Base-by-base conservation (phyloP, 2,113 vertebrate species). In the Falco punctatus region DNA sequence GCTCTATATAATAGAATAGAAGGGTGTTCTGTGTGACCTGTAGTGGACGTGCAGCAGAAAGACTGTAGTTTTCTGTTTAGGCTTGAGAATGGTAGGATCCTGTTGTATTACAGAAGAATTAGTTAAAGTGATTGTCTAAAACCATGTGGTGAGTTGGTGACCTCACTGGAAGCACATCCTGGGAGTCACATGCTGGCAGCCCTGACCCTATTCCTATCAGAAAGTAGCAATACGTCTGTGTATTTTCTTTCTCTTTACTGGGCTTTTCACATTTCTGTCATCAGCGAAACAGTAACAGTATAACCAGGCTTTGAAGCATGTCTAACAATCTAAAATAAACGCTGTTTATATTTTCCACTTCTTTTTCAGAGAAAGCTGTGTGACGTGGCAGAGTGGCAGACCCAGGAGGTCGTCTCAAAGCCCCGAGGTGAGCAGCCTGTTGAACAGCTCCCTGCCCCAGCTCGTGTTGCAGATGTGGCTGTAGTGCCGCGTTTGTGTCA, bases 381-480 rank as follows among this genome's bases (percentile, higher is more conserved):
- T 33, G 44, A 9, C 0, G 1, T 5, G 42, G 27, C 55, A 19
- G 49, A 42, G 1, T 5, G 42, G 27, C 55, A 19, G 49, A 42
- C 1, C 1, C 18, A 2, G 12, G 59, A 77, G 30, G 18, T 23
- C 38, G 13, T 35, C 11, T 38, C 17, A 1, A 10, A 22, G 75
- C 30, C 21, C 8, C 8, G 10, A 92, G 96, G 96, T 95, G 86
- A 95, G 97, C 81, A 22, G n/a, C 17, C 38, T 11, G 11, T 5
- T 5, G 38, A 24, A 1, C 1, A 27, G 69, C 78, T 48, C 38
- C 89, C 4, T 95, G 97, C 97, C 97, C 95, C 97, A 96, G 33
- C 51, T 96, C 96, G 97, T 97, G 97, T 98, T 98, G 97, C 97
- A 97, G 95, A 23, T 40, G 18, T 88, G 97, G 96, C 95, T 97